Conservation (phyloP, 2,113 vertebrate species). For the Onychostoma macrolepis region DNA sequence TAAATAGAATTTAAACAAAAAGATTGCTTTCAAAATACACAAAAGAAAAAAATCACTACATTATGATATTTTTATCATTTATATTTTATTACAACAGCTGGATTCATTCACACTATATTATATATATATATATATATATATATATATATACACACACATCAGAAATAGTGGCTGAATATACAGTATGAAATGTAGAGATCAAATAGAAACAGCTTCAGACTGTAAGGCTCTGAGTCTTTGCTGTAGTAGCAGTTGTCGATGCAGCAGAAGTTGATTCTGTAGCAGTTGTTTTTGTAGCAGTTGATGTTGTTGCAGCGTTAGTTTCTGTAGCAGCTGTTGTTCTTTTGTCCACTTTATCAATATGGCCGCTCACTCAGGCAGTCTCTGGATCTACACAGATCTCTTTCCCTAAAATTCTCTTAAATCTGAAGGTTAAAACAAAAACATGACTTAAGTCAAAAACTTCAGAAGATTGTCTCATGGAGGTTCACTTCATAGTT, state of each 20-base stretch:
- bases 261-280: neutral
- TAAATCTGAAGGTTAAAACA: neutral
- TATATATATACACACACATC: neutral
- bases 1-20: neutral
- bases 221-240: neutral
- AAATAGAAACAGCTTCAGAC: neutral
- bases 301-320: neutral
- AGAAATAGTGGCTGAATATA: neutral
- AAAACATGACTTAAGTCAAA: neutral
- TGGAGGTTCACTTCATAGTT: too few relatives aligned
- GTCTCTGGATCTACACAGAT: constrained; percentile 16
- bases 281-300: neutral
- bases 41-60: neutral
- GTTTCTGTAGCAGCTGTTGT: neutral
- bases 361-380: neutral
- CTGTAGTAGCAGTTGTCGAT: neutral
- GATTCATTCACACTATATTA: neutral
- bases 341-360: neutral
- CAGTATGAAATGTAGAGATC: neutral
- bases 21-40: neutral
- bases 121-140: neutral
- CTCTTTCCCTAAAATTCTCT: neutral
- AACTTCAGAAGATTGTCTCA: too few relatives aligned
- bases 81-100: neutral
- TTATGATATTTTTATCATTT: neutral